Conservation (phyloP, 2,888 invertebrate genomes). For the Ornithoptera priamus region DNA sequence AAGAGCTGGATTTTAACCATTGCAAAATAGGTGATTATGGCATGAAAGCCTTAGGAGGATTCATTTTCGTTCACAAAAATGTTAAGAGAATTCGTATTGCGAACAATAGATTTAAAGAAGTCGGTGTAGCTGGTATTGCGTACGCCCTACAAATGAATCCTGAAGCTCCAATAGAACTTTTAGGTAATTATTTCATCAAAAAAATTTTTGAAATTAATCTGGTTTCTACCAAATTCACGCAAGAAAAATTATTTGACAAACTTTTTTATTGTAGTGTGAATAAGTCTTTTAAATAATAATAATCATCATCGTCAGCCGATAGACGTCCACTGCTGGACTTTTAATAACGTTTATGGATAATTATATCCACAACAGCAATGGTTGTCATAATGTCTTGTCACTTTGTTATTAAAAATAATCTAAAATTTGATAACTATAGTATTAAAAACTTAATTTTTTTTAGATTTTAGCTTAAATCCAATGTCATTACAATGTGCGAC, state of each 20-base stretch:
- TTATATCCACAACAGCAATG: too few relatives aligned
- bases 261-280: not conserved
- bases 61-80: slow-evolving; percentile 69
- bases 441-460: not conserved
- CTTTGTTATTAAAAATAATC: not conserved
- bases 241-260: not conserved
- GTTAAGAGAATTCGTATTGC: slow-evolving; percentile 74
- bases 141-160: slow-evolving; percentile 75
- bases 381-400: too few relatives aligned
- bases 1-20: slow-evolving; percentile 83
- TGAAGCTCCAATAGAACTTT: slow-evolving; percentile 68
- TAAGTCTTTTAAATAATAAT: too few relatives aligned
- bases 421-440: not conserved
- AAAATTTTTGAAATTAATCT: not conserved
- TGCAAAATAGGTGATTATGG: slow-evolving; percentile 83
- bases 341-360: too few relatives aligned
- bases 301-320: too few relatives aligned
- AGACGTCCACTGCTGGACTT: too few relatives aligned
- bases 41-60: slow-evolving; percentile 82
- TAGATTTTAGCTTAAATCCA: slow-evolving; percentile 82
- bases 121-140: slow-evolving; percentile 77
- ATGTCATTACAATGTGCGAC: slow-evolving; percentile 80
- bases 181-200: slow-evolving; percentile 48
- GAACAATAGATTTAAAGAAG: slow-evolving; percentile 78
- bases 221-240: not conserved